Base-by-base conservation (phyloP, 2,113 vertebrate species). In the Mormyrus iriodes region DNA sequence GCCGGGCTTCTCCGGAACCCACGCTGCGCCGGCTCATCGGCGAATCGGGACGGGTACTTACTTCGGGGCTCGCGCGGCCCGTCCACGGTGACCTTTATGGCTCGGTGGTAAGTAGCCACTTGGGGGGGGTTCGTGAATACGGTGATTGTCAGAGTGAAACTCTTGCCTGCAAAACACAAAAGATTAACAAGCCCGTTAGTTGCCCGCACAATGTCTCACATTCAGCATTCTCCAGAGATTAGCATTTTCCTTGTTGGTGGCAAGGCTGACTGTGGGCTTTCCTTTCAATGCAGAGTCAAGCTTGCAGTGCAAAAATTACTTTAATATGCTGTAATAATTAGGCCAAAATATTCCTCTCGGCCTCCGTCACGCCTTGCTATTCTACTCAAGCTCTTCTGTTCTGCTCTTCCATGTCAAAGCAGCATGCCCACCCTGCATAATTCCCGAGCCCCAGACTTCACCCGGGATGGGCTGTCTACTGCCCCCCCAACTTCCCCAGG, bases 111-210 rank as follows among this genome's bases (percentile, higher is more conserved):
- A 93, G 98, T 99, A 93, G 98, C 98, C 88, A 99, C 98, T 98
- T 99, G 98, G 90, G 98, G 98, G 91, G 98, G 98, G 95, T 99
- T 99, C 95, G 98, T 99, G 96, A 99, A 99, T 95, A 99, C 98
- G 90, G 98, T 99, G 96, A 99, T 99, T 96, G 98, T 99, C 97
- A 99, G 95, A 90, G 98, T 99, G 97, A 99, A 99, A 95, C 98
- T 99, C 96, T 99, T 99, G 94, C 98, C 98, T 99, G 96, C 92
- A 95, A 95, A 93, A 86, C 88, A 93, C 91, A 93, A 93, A 90
- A 90, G 89, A 93, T 92, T 96, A 93, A 91, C 17, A 90, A 95
- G 39, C 65, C 88, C 91, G 93, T 90, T 91, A 92, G 93, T 91
- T 83, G 24, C 49, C n/a, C 13, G 96, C 90, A 95, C 94, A 95